Base-by-base conservation (phyloP, 2,888 invertebrate genomes). In the Parapristionchus giblindavisi region DNA sequence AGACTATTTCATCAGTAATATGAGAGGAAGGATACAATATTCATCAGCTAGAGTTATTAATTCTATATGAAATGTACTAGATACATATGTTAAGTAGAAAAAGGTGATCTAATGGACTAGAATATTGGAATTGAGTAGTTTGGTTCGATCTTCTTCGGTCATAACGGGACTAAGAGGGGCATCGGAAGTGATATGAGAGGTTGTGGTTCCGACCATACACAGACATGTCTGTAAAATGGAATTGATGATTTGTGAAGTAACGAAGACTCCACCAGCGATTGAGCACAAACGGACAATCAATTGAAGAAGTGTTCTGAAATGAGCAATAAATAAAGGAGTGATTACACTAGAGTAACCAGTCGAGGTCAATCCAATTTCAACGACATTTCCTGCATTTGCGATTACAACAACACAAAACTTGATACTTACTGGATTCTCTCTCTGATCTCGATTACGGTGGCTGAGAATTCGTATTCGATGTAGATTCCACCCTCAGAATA, bases 251-350 rank as follows among this genome's bases (percentile, higher is more conserved):
- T 93, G 92, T 85, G 94, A 92, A 71, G 95, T 93, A 29, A 95
- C 92, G 90, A 94, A 95, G 83, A 98, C 93, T 56, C 97, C 97
- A 80, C 96, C 94, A 63, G 96, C 92, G 58, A 95, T 92, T 1
- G 96, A 94, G 90, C 95, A 95, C 4, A 99, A 90, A 85, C 95
- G 92, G 63, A 96, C 92, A 75, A 93, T 90, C 88, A 98, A 95
- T 88, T 94, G 93, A 80, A 89, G 83, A 75, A 88, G 82, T 1
- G 89, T 88, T 75, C 87, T 86, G 76, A 75, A 85, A 82, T 38
- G n/a, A 4, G 27, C 27, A 1, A 58, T 32, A 58, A 29, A 65
- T 40, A 43, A 43, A 2, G n/a, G 38, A 2, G 56, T 40, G 4
- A 1, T 40, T 24, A 24, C 40, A 36, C 32, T 60, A 1, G 1